Conservation (phyloP, 1,140 invertebrate species). For the Saxidomus purpurata region DNA sequence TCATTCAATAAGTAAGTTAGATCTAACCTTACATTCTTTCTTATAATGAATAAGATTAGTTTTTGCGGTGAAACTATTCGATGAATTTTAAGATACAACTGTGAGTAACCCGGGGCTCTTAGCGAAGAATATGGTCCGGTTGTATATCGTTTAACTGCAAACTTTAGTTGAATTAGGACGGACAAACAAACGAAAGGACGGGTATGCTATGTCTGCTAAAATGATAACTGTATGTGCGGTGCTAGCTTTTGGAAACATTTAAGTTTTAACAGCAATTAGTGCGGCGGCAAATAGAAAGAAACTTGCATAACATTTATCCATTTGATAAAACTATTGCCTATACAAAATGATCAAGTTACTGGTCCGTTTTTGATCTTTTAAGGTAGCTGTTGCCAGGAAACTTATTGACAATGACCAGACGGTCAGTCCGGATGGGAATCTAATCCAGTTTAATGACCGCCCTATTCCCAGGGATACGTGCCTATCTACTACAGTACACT, state of each 20-base stretch:
- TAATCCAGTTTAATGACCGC: slow-evolving; percentile 29
- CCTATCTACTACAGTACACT: slow-evolving; percentile 16
- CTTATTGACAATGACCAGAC: slow-evolving; percentile 32
- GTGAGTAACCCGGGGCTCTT: not conserved
- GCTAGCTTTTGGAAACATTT: too few relatives aligned
- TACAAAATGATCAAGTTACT: not conserved
- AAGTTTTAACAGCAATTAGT: not conserved
- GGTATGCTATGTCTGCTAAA: too few relatives aligned
- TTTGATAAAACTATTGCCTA: slow-evolving; percentile 7
- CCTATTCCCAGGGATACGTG: slow-evolving; percentile 31
- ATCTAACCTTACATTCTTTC: not conserved
- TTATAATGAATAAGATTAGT: too few relatives aligned
- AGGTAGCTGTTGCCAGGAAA: slow-evolving; percentile 31
- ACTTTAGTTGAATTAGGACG: too few relatives aligned
- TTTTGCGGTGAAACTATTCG: slow-evolving; percentile 22
- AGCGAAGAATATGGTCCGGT: too few relatives aligned
- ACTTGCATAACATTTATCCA: not conserved
- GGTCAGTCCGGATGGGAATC: not conserved
- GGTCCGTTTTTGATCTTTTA: not conserved
- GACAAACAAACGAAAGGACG: too few relatives aligned
- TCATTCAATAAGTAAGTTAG: not conserved
- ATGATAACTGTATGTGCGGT: too few relatives aligned
- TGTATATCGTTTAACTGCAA: too few relatives aligned
- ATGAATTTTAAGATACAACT: slow-evolving; percentile 5
- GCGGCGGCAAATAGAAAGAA: not conserved